A percentile compares a stretch with the other conserved stretches of the same genome.
Evolutionary conservation across 2,113 vertebrate genomes (phyloP).

Genomic region (Stercorarius parasiticus): DNA sequence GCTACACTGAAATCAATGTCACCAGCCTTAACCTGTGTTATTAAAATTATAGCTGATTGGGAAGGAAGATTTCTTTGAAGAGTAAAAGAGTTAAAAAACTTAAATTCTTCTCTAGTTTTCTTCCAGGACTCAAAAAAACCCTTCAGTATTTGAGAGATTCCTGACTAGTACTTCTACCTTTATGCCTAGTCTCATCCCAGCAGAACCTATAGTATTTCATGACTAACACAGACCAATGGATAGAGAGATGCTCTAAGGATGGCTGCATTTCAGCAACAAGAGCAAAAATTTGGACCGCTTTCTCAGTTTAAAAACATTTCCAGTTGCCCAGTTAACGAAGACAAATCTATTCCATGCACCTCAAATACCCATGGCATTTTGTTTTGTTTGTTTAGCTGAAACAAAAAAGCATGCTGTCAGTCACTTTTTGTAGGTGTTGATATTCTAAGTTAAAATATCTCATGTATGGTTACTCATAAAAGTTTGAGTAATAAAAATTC

Average conservation of each 20-base stretch:
- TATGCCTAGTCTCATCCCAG: not conserved
- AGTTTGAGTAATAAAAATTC: not conserved
- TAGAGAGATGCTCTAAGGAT: not conserved
- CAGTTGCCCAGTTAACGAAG: not conserved
- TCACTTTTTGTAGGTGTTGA: too few relatives aligned
- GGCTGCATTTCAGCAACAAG: not conserved
- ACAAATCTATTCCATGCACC: not conserved
- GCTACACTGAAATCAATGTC: conserved; percentile 1
- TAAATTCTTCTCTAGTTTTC: not conserved
- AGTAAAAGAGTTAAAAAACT: not conserved
- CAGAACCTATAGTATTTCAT: not conserved
- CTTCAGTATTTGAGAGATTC: not conserved
- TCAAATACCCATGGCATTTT: not conserved
- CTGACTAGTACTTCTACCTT: not conserved
- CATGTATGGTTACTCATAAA: not conserved
- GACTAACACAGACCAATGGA: not conserved
- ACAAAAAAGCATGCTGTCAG: not conserved
- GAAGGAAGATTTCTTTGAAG: not conserved
- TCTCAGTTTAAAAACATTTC: not conserved
- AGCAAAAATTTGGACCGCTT: not conserved
- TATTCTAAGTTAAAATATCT: not conserved
- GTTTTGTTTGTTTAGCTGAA: not conserved
- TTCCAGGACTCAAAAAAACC: not conserved
- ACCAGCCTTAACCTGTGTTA: not conserved
- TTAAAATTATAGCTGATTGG: not conserved